Percentiles rank a stretch among this genome's conserved stretches.
These are phyloP conservation scores for Panulirus ornatus DNA, from an alignment of 1,140 invertebrate genomes.

Conservation along the genomic window DNA sequence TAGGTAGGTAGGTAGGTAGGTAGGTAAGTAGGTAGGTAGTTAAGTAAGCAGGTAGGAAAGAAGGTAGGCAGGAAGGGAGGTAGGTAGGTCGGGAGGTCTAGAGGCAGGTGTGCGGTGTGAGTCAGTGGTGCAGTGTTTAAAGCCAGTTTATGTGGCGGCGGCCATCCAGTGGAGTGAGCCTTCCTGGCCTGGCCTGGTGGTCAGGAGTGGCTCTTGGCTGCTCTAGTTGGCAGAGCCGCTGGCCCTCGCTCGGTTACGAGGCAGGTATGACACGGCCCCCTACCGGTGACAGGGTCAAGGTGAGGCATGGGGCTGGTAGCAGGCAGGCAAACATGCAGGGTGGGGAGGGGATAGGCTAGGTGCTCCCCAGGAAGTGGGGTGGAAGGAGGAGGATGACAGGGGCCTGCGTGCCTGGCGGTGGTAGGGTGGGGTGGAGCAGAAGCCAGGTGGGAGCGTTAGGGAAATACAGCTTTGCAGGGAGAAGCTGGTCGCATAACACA, in stretches of 20 bases:
- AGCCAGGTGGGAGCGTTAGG: background rate
- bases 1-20: background rate
- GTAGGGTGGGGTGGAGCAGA: background rate
- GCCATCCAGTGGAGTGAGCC: no score
- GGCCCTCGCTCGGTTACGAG: no score
- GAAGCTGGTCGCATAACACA: background rate
- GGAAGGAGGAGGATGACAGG: background rate
- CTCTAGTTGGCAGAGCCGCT: no score
- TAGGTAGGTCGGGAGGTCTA: constrained; percentile 11
- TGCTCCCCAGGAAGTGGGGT: background rate
- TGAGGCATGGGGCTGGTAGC: background rate
- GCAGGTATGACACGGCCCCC: no score
- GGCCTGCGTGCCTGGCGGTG: background rate
- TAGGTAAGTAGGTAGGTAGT: background rate
- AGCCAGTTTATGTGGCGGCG: no score
- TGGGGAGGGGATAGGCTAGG: background rate
- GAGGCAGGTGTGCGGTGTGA: background rate
- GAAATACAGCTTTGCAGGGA: background rate
- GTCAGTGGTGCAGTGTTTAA: no score
- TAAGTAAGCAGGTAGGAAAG: background rate
- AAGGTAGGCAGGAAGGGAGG: constrained; percentile 12
- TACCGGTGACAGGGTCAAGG: no score
- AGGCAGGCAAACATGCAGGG: background rate
- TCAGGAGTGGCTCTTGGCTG: no score
- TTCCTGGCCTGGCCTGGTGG: no score